Base-by-base conservation (phyloP, 2,888 invertebrate species). In the Synergus itoensis region DNA sequence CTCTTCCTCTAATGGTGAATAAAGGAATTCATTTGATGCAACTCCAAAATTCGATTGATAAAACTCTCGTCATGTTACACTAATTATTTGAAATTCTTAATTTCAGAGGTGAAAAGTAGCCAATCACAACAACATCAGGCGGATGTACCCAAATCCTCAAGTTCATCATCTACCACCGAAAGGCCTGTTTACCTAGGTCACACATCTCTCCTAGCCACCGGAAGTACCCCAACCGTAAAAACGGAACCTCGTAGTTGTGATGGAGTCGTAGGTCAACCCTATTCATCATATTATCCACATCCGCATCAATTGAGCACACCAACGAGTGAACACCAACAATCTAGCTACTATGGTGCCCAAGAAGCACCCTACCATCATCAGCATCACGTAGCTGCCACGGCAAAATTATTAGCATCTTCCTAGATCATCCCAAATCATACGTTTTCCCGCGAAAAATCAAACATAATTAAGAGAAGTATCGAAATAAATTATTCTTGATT, bases 321-420 rank as follows among this genome's bases (percentile, higher is more conserved):
- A 4, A 85, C 87, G 60, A 90, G 89, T 84, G 91, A 91, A 76
- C 91, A 92, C 77, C 91, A 91, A 79, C 88, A 88, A 65, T 89
- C 90, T 77, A 88, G 87, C 45, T 92, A 92, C 53, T 92, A 91
- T 81, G 87, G 90, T 4, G 84, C 89, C 14, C 92, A 92, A 77
- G 96, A 96, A 84, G 94, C 95, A 82, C 96, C 96, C 43, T 96
- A 96, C 92, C 96, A 96, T 90, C 97, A 97, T 92, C 97, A 97
- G 91, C 96, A 97, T 90, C 96, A 96, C 93, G 96, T 97, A 84
- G 96, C 96, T 62, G 96, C 96, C 82, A 96, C 97, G 81, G 96
- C 97, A 79, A 97, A 97, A 91, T 93, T 97, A 83, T 96, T 97
- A 95, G 97, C 97, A 14, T 96, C 96, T 79, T 96, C 97, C 92